Evolutionary conservation across 2,888 invertebrate species (phyloP).

Genomic region (Achlya flavicornis): DNA sequence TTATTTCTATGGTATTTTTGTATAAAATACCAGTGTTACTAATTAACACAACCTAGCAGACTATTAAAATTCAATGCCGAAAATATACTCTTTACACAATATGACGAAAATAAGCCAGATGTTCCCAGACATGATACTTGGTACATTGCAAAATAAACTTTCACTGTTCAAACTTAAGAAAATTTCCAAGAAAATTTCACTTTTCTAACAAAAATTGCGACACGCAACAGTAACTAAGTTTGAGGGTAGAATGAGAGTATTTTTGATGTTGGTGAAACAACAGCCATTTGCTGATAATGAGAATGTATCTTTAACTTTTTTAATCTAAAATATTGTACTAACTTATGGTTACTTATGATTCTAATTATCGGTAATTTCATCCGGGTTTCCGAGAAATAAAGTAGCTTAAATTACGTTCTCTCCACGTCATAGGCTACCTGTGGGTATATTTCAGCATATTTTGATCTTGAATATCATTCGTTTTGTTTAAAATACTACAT

Average conservation of each 20-base stretch:
- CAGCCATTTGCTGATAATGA: slow-evolving; percentile 6
- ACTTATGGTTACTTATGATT: neutral
- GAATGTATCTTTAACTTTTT: slow-evolving; percentile 9
- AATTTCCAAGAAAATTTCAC: slow-evolving; percentile 36
- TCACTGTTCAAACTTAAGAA: slow-evolving; percentile 41
- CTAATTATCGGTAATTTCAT: too few species aligned
- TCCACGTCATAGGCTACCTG: too few species aligned
- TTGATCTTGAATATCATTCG: too few species aligned
- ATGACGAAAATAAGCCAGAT: slow-evolving; percentile 22
- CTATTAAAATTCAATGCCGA: neutral
- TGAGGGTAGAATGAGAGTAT: slow-evolving; percentile 41
- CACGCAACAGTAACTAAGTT: slow-evolving; percentile 35
- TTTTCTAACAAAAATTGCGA: slow-evolving; percentile 27
- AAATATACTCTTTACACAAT: slow-evolving; percentile 16
- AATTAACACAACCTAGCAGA: neutral
- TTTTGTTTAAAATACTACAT: too few species aligned
- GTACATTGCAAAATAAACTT: slow-evolving; percentile 31
- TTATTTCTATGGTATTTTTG: too few species aligned
- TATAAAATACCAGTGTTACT: neutral
- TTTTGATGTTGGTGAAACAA: slow-evolving; percentile 18
- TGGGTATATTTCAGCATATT: too few species aligned
- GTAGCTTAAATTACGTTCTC: too few species aligned
- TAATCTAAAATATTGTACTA: slow-evolving; percentile 2
- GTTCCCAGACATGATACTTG: slow-evolving; percentile 1
- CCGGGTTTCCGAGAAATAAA: too few species aligned